Evolutionary conservation across 2,888 invertebrate species (phyloP), one percentile per base, ranked within the genome.

Genomic region (Ptychoptera albimana): DNA sequence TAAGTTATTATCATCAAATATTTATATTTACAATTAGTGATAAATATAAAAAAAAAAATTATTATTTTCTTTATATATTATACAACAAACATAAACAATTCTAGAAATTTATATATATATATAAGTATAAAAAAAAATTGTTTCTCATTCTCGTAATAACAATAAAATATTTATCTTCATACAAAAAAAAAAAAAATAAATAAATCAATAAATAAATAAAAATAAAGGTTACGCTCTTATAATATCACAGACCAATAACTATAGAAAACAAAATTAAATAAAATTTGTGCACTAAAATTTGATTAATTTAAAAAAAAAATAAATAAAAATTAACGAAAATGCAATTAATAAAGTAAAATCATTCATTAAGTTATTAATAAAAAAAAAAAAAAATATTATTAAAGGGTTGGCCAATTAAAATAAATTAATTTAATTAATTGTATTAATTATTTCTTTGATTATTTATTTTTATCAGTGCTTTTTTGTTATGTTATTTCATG

Each of bases 1-100:
- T 23, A 23, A 23, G 23, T 23, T 23, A 23, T 23, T 23, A 23
- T 23, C 23, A 23, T 23, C 3, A 46, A 45, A 43, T 48, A 42
- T 40, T 14, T 44, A 34, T 39, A 43, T 46, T 43, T 42, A 44
- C 47, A 45, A 36, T 15, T 34, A 34, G 37, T 44, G 31, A 44
- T 49, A 48, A 45, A 40, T 47, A 45, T 44, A 44, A 48, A 42
- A 45, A 43, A 43, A 16, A 40, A 23, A 3, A 23, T 39, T 11
- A 45, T 14, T 37, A 41, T 16, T 39, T 39, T 36, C 40, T 31
- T 41, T 23, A 42, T 29, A 46, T 39, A 43, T 39, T 30, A 37
- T 39, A 42, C 30, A 45, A 32, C 39, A 46, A 12, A 23, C 31
- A 42, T 35, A 44, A 16, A 39, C 31, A 42, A 23, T 29, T 41